Percentiles rank a stretch among this genome's conserved stretches.
Evolutionary conservation across 2,797 vertebrate genomes (phyloP).

Genomic region (Uromys caudimaculatus): DNA sequence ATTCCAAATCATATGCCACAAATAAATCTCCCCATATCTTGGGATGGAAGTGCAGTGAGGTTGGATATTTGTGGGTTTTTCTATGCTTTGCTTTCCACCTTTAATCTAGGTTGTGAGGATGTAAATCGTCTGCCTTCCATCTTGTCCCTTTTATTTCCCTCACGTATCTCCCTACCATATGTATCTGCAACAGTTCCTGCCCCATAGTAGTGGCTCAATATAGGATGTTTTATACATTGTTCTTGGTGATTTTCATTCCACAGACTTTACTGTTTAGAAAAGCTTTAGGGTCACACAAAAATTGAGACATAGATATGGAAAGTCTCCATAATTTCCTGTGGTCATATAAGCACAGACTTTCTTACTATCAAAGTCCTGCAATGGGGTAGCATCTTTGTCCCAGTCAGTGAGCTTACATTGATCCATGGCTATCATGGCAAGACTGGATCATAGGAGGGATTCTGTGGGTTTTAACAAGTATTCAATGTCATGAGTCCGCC

Average conservation of each 20-base stretch:
- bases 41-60: neutral
- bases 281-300: neutral
- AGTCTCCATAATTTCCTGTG: neutral
- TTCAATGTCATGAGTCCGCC: neutral
- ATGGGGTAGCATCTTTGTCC: neutral
- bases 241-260: neutral
- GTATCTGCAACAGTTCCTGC: neutral
- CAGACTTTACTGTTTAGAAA: neutral
- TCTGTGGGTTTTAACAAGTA: neutral
- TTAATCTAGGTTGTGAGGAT: neutral
- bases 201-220: neutral
- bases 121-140: neutral
- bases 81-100: neutral
- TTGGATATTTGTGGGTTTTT: neutral
- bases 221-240: neutral
- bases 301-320: neutral
- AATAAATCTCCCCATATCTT: neutral
- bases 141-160: neutral
- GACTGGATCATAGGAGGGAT: neutral
- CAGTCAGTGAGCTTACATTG: neutral
- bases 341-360: neutral
- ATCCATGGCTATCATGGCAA: neutral
- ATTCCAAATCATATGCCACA: neutral
- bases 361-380: neutral
- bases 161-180: neutral